These are phyloP conservation scores for Chionomys nivalis DNA, from an alignment of 2,113 vertebrate species.

Conservation along the genomic window DNA sequence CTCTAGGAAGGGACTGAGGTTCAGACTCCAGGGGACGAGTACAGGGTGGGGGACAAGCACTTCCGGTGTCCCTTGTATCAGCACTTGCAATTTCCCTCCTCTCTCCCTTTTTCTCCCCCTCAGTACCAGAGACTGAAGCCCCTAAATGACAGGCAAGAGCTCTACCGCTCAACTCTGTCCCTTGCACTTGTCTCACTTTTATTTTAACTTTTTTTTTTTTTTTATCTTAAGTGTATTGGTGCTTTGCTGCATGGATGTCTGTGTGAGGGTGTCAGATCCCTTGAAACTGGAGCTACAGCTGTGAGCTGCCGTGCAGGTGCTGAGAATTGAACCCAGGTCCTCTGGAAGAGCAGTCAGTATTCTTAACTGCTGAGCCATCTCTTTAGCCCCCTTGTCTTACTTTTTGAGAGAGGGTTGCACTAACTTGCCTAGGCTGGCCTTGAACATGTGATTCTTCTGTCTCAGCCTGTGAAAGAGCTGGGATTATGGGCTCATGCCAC, in stretches of 20 bases:
- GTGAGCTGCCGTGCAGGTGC: too few relatives aligned
- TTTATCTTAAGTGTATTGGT: too few relatives aligned
- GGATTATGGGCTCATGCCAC: background rate
- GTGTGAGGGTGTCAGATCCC: too few relatives aligned
- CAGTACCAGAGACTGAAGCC: background rate
- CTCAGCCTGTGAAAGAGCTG: background rate
- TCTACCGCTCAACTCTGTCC: too few relatives aligned
- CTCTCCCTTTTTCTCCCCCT: background rate
- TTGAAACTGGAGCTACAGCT: too few relatives aligned
- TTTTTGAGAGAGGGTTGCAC: background rate
- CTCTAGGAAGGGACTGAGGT: background rate
- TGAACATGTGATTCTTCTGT: background rate
- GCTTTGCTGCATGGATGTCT: too few relatives aligned
- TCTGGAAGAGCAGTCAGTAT: too few relatives aligned
- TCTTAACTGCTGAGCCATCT: too few relatives aligned
- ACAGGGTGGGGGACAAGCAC: background rate
- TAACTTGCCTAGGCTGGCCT: background rate
- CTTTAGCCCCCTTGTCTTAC: too few relatives aligned
- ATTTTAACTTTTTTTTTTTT: too few relatives aligned
- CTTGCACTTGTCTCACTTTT: too few relatives aligned
- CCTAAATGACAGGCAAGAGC: background rate
- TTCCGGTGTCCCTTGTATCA: accelerated
- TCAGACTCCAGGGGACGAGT: background rate
- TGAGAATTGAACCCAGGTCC: too few relatives aligned
- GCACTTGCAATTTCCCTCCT: accelerated